Evolutionary conservation across 2,888 invertebrate genomes (phyloP), one percentile per base, ranked within the genome.

Genomic region (Nipponacmea schrenckii): DNA sequence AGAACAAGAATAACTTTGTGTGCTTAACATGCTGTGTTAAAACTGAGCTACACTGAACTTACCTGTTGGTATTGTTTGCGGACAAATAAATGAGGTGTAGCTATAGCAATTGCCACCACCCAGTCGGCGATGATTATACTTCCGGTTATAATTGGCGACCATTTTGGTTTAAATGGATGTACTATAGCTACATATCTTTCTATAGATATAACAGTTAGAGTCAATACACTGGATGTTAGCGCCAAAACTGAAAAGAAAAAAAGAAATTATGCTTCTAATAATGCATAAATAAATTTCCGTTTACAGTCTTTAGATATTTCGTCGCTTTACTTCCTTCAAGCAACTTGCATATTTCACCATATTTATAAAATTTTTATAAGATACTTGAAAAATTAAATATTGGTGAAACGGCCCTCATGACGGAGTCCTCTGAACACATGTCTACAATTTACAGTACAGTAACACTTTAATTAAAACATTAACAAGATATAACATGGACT

Each of bases 121-220:
- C 84, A 85, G n/a, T 80, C 80, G 3, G 75, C 67, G 0, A 74
- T 63, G 7, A 85, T 80, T 8, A 81, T 72, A 0, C 80, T 17
- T 1, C 69, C 71, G 0, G 80, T 79, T 2, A 68, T 67, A 8
- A 31, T 10, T 0, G 75, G 67, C 7, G 81, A 70, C 79, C 83
- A 77, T 50, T 81, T 79, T 1, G 73, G 79, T 50, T 75, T 79
- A 26, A 87, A 68, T 0, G 86, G 86, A 64, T 78, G 84, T 10
- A 86, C 82, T 20, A 86, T 84, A 31, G 85, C 84, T n/a, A 84
- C 75, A 72, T 84, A 85, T 24, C 86, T 74, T 64, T 87, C 86
- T 20, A 82, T 80, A 1, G 86, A 84, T 67, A 87, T 84, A 8
- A 80, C 79, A 0, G 84, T 84, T 69, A 87, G 68, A 15, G 82